Conservation (phyloP, 1,140 invertebrate genomes). For the Anastatus disparis region DNA sequence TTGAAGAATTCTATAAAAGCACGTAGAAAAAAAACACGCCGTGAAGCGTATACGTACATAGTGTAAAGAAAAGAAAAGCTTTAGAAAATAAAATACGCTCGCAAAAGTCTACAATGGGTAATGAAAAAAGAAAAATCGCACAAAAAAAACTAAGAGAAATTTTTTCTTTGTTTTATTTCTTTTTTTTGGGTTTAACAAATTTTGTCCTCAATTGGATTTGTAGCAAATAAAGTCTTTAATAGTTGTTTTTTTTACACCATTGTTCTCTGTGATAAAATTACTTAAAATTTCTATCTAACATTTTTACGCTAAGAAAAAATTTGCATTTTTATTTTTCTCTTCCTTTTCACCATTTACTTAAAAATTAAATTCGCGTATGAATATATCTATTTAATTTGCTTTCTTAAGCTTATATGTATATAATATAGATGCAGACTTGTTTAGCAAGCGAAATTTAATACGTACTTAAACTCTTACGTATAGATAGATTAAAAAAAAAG, state of each 20-base stretch:
- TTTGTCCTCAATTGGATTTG: slow-evolving; percentile 27
- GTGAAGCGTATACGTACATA: not conserved
- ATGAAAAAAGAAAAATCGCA: slow-evolving; percentile 18
- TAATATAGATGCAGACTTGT: not conserved
- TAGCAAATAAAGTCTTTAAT: slow-evolving; percentile 35
- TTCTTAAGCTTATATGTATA: not conserved
- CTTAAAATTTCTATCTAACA: no score
- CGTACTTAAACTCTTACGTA: not conserved
- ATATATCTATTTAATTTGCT: no score
- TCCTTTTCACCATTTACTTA: not conserved
- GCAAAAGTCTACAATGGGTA: slow-evolving; percentile 9
- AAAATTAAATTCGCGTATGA: not conserved
- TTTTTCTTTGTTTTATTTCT: no score
- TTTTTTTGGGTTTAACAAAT: not conserved
- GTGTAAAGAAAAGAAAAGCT: not conserved
- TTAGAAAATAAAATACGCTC: slow-evolving; percentile 10
- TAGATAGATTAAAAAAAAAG: not conserved
- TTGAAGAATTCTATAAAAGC: no score
- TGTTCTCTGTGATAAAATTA: no score
- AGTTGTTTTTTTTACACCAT: no score
- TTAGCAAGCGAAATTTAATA: slow-evolving; percentile 26
- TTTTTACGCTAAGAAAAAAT: no score
- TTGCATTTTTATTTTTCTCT: not conserved
- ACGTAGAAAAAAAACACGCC: no score
- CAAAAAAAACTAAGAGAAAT: not conserved